These are phyloP conservation scores for Allacma fusca DNA, from an alignment of 2,888 invertebrate genomes.

Conservation along the genomic window DNA sequence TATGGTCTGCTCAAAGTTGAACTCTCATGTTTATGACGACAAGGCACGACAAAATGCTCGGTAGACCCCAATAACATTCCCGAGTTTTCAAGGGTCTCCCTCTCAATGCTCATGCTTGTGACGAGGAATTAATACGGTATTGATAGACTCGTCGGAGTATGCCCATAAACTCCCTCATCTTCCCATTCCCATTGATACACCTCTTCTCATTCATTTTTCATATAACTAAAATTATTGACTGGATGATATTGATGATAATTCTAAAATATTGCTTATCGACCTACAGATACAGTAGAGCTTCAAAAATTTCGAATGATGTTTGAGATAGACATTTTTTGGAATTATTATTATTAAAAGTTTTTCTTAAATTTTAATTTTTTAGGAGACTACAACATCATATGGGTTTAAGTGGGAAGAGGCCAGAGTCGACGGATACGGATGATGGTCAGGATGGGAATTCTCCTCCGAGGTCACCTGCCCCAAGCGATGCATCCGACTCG, in stretches of 20 bases:
- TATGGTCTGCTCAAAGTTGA: conserved; percentile 16
- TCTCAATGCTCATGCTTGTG: background rate
- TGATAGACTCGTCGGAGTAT: too few species aligned
- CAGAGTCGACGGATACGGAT: conserved; percentile 59
- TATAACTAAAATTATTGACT: too few species aligned
- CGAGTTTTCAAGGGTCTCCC: background rate
- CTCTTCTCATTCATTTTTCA: too few species aligned
- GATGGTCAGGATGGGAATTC: conserved; percentile 56
- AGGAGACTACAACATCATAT: conserved; percentile 59
- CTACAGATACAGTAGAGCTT: too few species aligned
- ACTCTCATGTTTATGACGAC: conserved; percentile 1
- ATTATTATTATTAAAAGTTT: background rate
- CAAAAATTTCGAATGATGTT: too few species aligned
- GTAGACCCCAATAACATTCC: background rate
- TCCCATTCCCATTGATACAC: too few species aligned
- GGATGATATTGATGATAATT: too few species aligned
- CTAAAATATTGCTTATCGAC: too few species aligned
- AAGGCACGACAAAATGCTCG: background rate
- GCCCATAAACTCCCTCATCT: too few species aligned
- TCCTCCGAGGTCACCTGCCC: conserved; percentile 57
- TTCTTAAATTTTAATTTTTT: background rate
- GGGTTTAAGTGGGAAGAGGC: conserved; percentile 57
- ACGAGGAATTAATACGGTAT: too few species aligned
- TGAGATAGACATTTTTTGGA: background rate
- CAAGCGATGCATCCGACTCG: conserved; percentile 59